Evolutionary conservation across 2,888 invertebrate species (phyloP).

Genomic region (Meganola albula): DNA sequence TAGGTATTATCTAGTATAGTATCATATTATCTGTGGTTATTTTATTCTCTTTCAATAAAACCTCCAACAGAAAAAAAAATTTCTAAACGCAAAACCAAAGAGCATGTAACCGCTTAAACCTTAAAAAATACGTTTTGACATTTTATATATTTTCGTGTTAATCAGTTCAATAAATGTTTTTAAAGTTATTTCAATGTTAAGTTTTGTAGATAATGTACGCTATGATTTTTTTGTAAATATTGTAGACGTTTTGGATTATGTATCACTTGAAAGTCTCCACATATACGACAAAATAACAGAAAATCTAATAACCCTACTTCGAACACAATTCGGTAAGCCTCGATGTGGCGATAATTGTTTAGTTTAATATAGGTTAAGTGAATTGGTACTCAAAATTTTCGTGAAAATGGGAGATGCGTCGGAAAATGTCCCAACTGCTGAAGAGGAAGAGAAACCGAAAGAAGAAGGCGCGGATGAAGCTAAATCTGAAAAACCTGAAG

Average conservation of each 20-base stretch:
- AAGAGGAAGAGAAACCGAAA: not conserved
- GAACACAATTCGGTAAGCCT: constrained; percentile 46
- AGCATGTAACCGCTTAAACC: no score
- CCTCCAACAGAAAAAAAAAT: no score
- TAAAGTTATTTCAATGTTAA: constrained; percentile 44
- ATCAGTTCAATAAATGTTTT: constrained; percentile 10
- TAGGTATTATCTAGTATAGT: no score
- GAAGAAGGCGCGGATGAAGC: not conserved
- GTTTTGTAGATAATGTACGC: constrained; percentile 46
- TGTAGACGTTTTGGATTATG: constrained; percentile 48
- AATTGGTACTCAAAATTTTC: constrained; percentile 20
- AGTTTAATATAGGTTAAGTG: constrained; percentile 38
- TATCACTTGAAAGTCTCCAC: constrained; percentile 46
- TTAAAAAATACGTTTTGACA: no score
- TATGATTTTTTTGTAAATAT: constrained; percentile 47
- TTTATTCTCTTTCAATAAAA: no score
- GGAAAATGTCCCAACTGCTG: not conserved
- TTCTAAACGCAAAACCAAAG: no score
- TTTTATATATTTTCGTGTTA: not conserved
- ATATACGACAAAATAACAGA: constrained; percentile 60
- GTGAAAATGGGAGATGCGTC: constrained; percentile 13
- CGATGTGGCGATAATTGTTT: constrained; percentile 43
- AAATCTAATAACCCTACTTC: constrained; percentile 48
- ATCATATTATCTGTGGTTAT: no score
- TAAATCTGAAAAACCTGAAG: constrained; percentile 11